These are phyloP conservation scores for Eristalis pertinax DNA, from an alignment of 2,888 invertebrate genomes.

Conservation along the genomic window DNA sequence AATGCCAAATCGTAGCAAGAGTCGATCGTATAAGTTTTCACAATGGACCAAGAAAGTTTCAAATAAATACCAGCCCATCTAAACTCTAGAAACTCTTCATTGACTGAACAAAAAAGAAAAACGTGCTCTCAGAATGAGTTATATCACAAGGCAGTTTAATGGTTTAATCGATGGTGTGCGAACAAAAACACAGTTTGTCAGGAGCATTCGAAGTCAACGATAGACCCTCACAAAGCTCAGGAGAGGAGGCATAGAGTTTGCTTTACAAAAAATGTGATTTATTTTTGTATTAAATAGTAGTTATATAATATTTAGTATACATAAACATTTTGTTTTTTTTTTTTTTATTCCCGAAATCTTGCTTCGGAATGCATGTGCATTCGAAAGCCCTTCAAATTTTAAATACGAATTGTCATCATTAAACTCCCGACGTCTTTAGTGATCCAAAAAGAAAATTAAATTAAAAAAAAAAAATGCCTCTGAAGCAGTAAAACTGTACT, in stretches of 20 bases:
- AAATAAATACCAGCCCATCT: too few relatives aligned
- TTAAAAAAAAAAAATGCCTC: background rate
- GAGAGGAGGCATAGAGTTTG: background rate
- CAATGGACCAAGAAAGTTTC: too few relatives aligned
- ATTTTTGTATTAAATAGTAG: conserved; percentile 63
- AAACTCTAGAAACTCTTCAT: too few relatives aligned
- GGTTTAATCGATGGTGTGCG: too few relatives aligned
- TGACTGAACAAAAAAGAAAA: too few relatives aligned
- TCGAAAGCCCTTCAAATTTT: conserved; percentile 16
- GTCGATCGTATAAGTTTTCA: too few relatives aligned
- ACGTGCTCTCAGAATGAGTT: too few relatives aligned
- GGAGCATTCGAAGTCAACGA: background rate
- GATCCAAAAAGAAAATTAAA: background rate
- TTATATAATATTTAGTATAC: conserved; percentile 52
- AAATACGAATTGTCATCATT: background rate
- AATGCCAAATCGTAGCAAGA: too few relatives aligned
- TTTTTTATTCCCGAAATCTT: background rate
- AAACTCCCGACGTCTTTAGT: background rate
- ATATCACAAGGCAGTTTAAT: too few relatives aligned
- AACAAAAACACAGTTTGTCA: too few relatives aligned
- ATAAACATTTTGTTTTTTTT: conserved; percentile 27
- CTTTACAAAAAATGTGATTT: conserved; percentile 46
- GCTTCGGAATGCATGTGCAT: conserved; percentile 21
- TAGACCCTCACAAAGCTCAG: background rate
- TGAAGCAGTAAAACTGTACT: background rate